Evolutionary conservation across 1,140 invertebrate species (phyloP).

Genomic region (Gonioctena quinquepunctata): DNA sequence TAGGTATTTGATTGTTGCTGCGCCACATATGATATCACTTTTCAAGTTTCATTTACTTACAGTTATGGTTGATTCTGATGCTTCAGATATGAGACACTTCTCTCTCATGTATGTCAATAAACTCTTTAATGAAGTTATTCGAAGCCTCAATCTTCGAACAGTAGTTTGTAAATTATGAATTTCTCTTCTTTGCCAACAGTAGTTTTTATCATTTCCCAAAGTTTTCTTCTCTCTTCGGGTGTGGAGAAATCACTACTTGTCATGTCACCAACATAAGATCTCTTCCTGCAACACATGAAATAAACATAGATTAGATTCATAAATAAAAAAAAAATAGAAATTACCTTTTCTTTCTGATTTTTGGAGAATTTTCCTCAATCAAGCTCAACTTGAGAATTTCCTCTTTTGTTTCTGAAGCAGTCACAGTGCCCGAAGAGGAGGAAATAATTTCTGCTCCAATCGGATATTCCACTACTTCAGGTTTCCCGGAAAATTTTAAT

Average conservation of each 20-base stretch:
- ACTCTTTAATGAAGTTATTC: neutral
- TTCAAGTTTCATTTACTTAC: neutral
- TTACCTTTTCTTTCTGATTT: no score
- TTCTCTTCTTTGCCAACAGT: neutral
- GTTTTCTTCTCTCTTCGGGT: neutral
- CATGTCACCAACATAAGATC: neutral
- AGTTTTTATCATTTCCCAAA: neutral
- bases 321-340: no score
- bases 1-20: no score
- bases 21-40: no score
- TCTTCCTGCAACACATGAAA: neutral
- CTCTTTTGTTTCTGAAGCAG: no score
- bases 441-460: no score
- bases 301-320: no score
- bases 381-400: no score
- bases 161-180: neutral
- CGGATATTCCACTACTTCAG: no score
- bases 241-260: neutral
- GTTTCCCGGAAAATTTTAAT: no score
- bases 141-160: neutral
- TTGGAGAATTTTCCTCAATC: no score
- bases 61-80: neutral
- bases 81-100: slow-evolving; percentile 2
- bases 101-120: neutral
- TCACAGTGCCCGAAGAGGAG: no score